Evolutionary conservation across 1,140 invertebrate species (phyloP).

Genomic region (Caerostris darwini): DNA sequence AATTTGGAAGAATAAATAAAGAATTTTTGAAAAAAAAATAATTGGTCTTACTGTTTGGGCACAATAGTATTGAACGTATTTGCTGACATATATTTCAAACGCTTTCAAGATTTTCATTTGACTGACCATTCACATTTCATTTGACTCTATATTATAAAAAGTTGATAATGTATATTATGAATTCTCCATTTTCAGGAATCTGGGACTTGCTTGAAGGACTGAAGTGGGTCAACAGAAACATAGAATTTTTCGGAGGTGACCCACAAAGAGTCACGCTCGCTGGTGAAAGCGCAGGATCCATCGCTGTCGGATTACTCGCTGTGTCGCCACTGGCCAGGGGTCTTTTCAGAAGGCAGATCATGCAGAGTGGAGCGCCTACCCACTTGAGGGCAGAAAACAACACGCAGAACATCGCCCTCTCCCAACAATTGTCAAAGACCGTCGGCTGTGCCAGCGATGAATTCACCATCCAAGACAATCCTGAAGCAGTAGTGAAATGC

Average conservation of each 20-base stretch:
- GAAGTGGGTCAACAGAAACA: constrained; percentile 37
- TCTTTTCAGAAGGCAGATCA: constrained; percentile 78
- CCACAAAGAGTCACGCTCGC: constrained; percentile 82
- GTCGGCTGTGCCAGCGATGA: not conserved
- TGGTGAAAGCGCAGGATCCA: constrained; percentile 88
- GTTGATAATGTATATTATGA: no score
- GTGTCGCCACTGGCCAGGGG: constrained; percentile 86
- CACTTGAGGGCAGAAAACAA: not conserved
- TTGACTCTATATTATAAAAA: no score
- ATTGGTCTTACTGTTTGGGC: no score
- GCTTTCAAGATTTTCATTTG: no score
- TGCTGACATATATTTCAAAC: no score
- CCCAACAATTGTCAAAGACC: not conserved
- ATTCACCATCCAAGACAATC: not conserved
- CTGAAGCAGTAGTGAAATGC: not conserved
- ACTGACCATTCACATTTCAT: no score
- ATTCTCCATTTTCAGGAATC: not conserved
- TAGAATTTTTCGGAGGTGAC: constrained; percentile 36
- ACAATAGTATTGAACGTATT: no score
- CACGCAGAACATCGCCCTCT: not conserved
- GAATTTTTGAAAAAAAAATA: no score
- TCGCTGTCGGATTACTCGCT: constrained; percentile 90
- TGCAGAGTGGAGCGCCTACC: constrained; percentile 64
- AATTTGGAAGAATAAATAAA: no score
- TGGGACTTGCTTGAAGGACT: constrained; percentile 82